Conservation (phyloP, 2,888 invertebrate genomes). For the Eristalinus sepulchralis region DNA sequence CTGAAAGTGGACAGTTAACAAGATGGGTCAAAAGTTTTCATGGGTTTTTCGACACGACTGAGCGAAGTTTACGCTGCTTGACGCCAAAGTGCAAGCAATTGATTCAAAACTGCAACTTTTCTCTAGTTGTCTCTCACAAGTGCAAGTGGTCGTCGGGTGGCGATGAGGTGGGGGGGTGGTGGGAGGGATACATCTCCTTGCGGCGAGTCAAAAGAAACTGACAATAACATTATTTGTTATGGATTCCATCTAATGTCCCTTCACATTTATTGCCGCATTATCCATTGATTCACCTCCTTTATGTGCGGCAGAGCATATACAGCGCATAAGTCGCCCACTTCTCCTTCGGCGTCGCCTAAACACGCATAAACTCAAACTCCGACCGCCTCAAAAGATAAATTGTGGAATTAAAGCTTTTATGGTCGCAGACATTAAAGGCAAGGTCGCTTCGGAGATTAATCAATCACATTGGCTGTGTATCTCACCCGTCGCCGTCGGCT, state of each 20-base stretch:
- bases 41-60: neutral
- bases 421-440: constrained; percentile 55
- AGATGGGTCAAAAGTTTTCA: neutral
- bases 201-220: constrained; percentile 13
- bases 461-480: constrained; percentile 54
- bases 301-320: neutral
- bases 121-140: neutral
- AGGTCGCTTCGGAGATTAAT: constrained; percentile 65
- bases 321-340: constrained; percentile 45
- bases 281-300: constrained; percentile 58
- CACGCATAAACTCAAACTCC: constrained; percentile 20
- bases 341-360: constrained; percentile 23
- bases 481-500: neutral
- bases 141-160: too few relatives aligned
- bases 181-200: neutral
- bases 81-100: neutral
- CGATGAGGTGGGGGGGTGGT: too few relatives aligned
- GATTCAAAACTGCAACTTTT: neutral
- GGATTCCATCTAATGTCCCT: constrained; percentile 48
- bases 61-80: neutral
- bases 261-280: constrained; percentile 61
- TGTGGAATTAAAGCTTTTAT: constrained; percentile 62
- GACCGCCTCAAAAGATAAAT: constrained; percentile 50
- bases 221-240: constrained; percentile 52
- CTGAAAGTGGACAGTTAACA: neutral